Percentiles rank a stretch among this genome's conserved stretches.
Conservation (phyloP, 2,797 vertebrate genomes). For the Tamandua tetradactyla region DNA sequence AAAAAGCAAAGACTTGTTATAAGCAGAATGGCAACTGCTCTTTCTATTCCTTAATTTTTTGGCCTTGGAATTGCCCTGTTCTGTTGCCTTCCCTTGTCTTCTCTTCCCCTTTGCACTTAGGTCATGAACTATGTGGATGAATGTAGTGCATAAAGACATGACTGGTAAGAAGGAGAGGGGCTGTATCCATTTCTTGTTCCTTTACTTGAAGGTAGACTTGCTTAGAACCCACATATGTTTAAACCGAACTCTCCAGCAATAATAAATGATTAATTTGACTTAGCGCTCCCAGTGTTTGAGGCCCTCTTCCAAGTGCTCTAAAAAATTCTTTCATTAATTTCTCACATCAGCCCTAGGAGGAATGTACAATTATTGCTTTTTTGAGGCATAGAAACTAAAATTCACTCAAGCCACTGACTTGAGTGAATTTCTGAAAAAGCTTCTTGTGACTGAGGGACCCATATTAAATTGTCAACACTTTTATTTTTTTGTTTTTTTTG, state of each 20-base stretch:
- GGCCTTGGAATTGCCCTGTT: background rate
- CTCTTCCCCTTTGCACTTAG: background rate
- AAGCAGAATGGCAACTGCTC: background rate
- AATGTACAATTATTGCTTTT: background rate
- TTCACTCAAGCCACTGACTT: background rate
- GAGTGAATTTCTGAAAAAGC: no score
- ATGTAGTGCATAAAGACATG: no score
- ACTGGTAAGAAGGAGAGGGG: background rate
- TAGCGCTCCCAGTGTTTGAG: background rate
- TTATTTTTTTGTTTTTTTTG: no score
- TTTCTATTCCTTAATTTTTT: background rate
- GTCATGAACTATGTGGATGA: background rate
- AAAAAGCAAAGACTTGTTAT: background rate
- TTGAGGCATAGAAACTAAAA: background rate
- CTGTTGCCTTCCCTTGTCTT: background rate
- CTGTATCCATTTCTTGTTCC: background rate
- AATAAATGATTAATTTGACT: background rate
- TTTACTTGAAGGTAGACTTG: background rate
- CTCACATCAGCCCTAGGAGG: background rate
- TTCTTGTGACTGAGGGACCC: background rate
- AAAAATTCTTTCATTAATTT: background rate
- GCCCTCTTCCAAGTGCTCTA: background rate
- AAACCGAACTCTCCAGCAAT: background rate
- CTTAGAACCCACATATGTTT: background rate
- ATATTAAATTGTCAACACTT: background rate